A percentile compares a stretch with the other conserved stretches of the same genome.
These are phyloP conservation scores for Schlechtendalia chinensis DNA, from an alignment of 1,140 invertebrate genomes.

Conservation along the genomic window DNA sequence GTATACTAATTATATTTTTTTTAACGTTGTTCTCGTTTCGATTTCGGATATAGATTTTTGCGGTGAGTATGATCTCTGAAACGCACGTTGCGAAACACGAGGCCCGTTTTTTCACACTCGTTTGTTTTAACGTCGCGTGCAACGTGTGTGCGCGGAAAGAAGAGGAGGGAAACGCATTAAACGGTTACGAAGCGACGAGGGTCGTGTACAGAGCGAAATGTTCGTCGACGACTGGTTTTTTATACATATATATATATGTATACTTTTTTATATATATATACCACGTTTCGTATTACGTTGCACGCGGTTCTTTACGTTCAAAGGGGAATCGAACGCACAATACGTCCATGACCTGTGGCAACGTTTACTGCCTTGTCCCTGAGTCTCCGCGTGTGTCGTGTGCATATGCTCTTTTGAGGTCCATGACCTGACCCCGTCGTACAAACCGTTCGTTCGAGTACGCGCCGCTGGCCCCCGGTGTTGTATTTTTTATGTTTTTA, in stretches of 20 bases:
- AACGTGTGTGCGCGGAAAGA: not conserved
- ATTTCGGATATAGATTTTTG: no score
- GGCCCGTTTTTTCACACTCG: not conserved
- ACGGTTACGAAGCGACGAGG: not conserved
- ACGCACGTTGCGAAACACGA: not conserved
- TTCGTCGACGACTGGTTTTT: not conserved
- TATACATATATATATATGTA: no score
- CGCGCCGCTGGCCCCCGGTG: not conserved
- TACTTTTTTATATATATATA: no score
- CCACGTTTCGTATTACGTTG: no score
- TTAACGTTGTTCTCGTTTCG: no score
- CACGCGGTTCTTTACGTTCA: constrained; percentile 1
- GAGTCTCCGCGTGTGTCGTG: not conserved
- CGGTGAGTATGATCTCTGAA: no score
- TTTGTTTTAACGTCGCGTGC: not conserved
- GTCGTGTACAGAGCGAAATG: not conserved
- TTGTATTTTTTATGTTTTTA: not conserved
- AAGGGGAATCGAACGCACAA: constrained; percentile 3
- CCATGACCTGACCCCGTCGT: not conserved
- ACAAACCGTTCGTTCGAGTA: not conserved
- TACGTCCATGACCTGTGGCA: constrained; percentile 36
- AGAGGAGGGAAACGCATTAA: not conserved
- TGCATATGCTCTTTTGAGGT: not conserved
- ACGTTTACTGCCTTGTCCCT: constrained; percentile 34
- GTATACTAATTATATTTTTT: no score